Conservation (phyloP, 1,140 invertebrate genomes). For the Holotrichia oblita region DNA sequence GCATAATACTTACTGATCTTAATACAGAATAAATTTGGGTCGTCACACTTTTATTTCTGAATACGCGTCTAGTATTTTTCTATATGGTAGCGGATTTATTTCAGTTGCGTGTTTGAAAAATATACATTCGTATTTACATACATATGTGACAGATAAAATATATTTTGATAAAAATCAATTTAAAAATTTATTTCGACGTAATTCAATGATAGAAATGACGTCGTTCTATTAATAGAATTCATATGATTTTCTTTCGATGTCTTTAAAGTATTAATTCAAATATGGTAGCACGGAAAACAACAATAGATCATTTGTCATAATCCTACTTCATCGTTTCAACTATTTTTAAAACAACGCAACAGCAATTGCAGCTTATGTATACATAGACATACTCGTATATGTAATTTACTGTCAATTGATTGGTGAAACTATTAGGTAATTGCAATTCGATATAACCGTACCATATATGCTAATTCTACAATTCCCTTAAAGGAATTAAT, state of each 20-base stretch:
- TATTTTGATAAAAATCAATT: background rate
- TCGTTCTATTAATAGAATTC: too few species aligned
- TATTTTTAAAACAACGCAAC: conserved; percentile 1
- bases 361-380: background rate
- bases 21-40: conserved; percentile 26
- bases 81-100: background rate
- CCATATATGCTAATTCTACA: conserved; percentile 15
- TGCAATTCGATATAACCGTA: background rate
- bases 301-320: background rate
- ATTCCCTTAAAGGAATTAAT: background rate
- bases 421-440: conserved; percentile 16
- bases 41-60: background rate
- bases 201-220: too few species aligned
- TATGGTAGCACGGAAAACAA: background rate
- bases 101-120: too few species aligned
- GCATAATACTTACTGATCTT: conserved; percentile 4
- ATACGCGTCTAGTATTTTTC: background rate
- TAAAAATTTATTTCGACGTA: too few species aligned
- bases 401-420: background rate
- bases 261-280: background rate
- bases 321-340: background rate
- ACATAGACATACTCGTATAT: background rate
- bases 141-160: background rate
- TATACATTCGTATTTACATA: background rate
- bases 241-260: too few species aligned